phyloP scores from a whole-genome alignment of 2,888 invertebrate species.

The Himalopsyche anomala region DNA sequence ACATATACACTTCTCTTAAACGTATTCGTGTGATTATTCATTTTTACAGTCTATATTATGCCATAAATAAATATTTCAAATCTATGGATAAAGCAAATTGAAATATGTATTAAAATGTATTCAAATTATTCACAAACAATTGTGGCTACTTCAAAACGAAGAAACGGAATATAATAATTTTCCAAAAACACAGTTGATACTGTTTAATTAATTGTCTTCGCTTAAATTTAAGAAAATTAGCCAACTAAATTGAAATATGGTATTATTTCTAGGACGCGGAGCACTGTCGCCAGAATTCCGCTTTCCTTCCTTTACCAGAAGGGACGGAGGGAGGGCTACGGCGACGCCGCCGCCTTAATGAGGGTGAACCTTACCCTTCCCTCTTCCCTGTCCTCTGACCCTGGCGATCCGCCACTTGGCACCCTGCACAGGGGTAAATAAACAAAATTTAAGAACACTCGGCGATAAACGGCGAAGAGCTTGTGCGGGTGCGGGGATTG shows the following conservation, averaged over 20 bases:
- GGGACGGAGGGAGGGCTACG: background rate
- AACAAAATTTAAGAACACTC: conserved; percentile 62
- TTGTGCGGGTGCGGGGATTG: conserved; percentile 19
- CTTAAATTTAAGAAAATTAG: conserved; percentile 13
- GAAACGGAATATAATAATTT: background rate
- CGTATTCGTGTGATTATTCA: no score
- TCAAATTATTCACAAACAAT: no score
- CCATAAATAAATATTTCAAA: no score
- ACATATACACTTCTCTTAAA: no score
- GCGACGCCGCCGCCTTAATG: conserved; percentile 25
- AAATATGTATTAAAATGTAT: no score
- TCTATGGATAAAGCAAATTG: no score
- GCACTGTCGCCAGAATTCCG: conserved; percentile 40
- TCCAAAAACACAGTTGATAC: background rate
- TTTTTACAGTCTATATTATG: no score
- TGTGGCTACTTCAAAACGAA: no score
- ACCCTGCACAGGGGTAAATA: conserved; percentile 57
- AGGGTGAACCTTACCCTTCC: conserved; percentile 43
- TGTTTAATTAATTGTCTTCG: conserved; percentile 24
- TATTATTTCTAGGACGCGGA: conserved; percentile 37
- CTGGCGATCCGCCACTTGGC: conserved; percentile 40
- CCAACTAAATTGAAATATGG: conserved; percentile 38
- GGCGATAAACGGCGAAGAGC: conserved; percentile 51
- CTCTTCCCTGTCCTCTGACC: conserved; percentile 31
- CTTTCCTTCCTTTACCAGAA: conserved; percentile 28